A percentile compares a stretch with the other conserved stretches of the same genome.
Evolutionary conservation across 2,888 invertebrate genomes (phyloP).

Genomic region (Theretra japonica): DNA sequence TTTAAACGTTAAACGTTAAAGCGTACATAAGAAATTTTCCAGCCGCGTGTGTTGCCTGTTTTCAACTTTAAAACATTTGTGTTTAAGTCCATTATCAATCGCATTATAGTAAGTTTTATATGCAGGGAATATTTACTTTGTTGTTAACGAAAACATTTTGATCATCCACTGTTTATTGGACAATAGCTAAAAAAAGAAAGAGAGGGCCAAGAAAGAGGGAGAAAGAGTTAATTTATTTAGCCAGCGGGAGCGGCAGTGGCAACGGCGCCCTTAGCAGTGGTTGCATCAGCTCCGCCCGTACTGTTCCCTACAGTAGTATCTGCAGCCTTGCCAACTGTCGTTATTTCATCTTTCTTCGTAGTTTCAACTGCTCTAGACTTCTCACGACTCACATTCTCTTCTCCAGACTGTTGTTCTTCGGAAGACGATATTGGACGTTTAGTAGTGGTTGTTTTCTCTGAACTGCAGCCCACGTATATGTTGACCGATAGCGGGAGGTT

Average conservation of each 20-base stretch:
- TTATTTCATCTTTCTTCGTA: not conserved
- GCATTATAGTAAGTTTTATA: too few relatives aligned
- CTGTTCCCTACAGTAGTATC: not conserved
- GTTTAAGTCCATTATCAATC: too few relatives aligned
- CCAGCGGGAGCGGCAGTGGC: not conserved
- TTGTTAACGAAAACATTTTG: too few relatives aligned
- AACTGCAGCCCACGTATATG: constrained; percentile 65
- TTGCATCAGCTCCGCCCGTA: not conserved
- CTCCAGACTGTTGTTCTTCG: constrained; percentile 20
- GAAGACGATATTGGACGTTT: constrained; percentile 11
- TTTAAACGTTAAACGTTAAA: too few relatives aligned
- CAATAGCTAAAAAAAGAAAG: too few relatives aligned
- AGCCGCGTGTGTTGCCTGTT: too few relatives aligned
- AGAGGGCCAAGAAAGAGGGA: too few relatives aligned
- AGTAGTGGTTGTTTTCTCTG: constrained; percentile 23
- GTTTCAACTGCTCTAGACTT: not conserved
- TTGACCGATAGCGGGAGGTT: constrained; percentile 68
- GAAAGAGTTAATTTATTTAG: too few relatives aligned
- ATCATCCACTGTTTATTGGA: too few relatives aligned
- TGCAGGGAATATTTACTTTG: too few relatives aligned
- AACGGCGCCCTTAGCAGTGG: not conserved
- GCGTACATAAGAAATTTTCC: too few relatives aligned
- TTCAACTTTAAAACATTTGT: too few relatives aligned
- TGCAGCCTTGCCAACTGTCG: not conserved
- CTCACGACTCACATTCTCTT: constrained; percentile 15